Percentiles rank a stretch among this genome's conserved stretches.
Evolutionary conservation across 2,797 vertebrate genomes (phyloP).

Genomic region (Pangasius larnaudii): DNA sequence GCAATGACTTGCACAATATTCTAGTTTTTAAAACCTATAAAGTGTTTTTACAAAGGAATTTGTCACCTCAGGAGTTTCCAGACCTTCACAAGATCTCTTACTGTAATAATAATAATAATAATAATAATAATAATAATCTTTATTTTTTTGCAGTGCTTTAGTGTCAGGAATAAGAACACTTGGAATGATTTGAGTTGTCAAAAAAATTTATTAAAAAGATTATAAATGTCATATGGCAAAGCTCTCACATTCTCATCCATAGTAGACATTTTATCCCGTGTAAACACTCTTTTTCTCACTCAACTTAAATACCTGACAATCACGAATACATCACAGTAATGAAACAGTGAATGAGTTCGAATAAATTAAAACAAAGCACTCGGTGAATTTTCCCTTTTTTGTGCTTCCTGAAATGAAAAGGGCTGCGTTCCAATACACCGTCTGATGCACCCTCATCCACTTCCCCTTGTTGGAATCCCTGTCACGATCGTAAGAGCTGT

Average conservation of each 20-base stretch:
- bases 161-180: not conserved
- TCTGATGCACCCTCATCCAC: not conserved
- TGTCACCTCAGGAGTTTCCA: not conserved
- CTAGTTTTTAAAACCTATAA: too few species aligned
- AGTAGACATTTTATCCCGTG: not conserved
- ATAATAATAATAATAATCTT: too few species aligned
- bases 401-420: slow-evolving; percentile 4
- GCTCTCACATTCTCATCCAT: not conserved
- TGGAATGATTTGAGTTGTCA: not conserved
- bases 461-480: not conserved
- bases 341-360: not conserved
- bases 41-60: not conserved
- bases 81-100: not conserved
- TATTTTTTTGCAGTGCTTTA: not conserved
- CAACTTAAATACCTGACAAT: not conserved
- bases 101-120: too few species aligned
- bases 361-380: not conserved
- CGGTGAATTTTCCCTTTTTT: not conserved
- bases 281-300: not conserved
- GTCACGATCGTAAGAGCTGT: not conserved
- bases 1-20: too few species aligned
- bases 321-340: not conserved
- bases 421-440: too few species aligned
- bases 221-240: slow-evolving; percentile 32
- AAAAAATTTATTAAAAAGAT: slow-evolving; percentile 30